Evolutionary conservation across 2,797 vertebrate species (phyloP).

Genomic region (Todus mexicanus): DNA sequence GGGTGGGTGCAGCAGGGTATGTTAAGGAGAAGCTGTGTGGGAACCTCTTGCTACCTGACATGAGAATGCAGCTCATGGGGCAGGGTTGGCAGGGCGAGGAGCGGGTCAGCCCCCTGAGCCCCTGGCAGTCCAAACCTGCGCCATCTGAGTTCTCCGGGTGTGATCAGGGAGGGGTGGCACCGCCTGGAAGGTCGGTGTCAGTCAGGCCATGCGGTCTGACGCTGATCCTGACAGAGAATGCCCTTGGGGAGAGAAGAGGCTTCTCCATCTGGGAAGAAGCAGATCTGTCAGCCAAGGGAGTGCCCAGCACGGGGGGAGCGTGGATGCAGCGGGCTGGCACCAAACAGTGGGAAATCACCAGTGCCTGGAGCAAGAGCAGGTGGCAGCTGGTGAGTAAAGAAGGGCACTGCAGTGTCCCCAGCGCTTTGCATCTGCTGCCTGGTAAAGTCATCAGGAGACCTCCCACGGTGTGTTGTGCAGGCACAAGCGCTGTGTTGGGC

Average conservation of each 20-base stretch:
- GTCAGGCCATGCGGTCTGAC: neutral
- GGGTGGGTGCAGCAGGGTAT: neutral
- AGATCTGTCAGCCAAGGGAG: neutral
- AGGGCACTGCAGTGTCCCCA: neutral
- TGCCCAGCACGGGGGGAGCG: rapidly evolving
- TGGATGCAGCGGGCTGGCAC: neutral
- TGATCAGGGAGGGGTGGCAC: neutral
- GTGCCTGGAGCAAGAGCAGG: conserved; percentile 27
- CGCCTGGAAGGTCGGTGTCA: neutral
- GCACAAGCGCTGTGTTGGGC: rapidly evolving
- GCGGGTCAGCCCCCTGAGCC: neutral
- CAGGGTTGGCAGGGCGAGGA: neutral
- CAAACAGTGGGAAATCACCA: neutral
- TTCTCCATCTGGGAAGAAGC: rapidly evolving
- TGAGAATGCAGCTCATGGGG: rapidly evolving
- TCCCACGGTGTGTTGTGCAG: neutral
- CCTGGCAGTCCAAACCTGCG: neutral
- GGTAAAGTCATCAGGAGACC: neutral
- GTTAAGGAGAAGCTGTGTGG: neutral
- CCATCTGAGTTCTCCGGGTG: neutral
- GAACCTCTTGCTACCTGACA: neutral
- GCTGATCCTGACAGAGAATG: neutral
- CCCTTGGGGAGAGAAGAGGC: neutral
- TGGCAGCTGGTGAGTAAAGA: conserved; percentile 21
- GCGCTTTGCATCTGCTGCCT: conserved; percentile 22